A percentile compares a stretch with the other conserved stretches of the same genome.
Conservation (phyloP, 2,113 vertebrate genomes). For the Rallus limicola region DNA sequence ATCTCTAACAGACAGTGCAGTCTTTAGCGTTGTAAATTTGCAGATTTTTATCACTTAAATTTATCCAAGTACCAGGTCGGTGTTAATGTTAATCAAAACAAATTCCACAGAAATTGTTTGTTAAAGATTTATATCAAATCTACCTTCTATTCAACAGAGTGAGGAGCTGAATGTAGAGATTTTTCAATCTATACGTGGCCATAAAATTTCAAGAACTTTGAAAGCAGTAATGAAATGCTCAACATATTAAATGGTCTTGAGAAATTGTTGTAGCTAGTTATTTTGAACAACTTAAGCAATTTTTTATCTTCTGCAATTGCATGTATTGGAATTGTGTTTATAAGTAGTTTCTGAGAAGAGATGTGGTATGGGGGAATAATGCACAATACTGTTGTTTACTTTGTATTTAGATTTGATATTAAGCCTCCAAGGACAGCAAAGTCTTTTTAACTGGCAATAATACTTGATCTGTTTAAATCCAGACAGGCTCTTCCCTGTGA, state of each 20-base stretch:
- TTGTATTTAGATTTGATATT: conserved; percentile 52
- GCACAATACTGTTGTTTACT: background rate
- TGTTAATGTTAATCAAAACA: background rate
- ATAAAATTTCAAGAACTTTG: conserved; percentile 54
- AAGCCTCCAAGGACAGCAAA: background rate
- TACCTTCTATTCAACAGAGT: conserved; percentile 9
- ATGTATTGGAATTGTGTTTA: background rate
- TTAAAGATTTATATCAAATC: conserved; percentile 49
- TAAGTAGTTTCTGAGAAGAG: conserved; percentile 52
- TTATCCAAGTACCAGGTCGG: background rate
- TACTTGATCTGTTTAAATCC: background rate
- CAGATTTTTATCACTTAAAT: background rate
- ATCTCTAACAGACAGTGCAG: background rate
- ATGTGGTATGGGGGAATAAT: background rate
- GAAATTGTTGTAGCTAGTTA: conserved; percentile 43
- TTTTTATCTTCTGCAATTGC: background rate
- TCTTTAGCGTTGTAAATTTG: background rate
- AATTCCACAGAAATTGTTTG: conserved; percentile 18
- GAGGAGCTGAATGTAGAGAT: background rate
- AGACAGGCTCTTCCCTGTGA: background rate
- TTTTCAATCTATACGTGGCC: conserved; percentile 45
- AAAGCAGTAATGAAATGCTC: conserved; percentile 47
- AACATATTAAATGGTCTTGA: conserved; percentile 57
- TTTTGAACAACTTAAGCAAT: conserved; percentile 7
- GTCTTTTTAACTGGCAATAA: background rate